Percentiles rank a stretch among this genome's conserved stretches.
These are phyloP conservation scores for Molossus molossus DNA, from an alignment of 2,797 vertebrate species.

Conservation along the genomic window DNA sequence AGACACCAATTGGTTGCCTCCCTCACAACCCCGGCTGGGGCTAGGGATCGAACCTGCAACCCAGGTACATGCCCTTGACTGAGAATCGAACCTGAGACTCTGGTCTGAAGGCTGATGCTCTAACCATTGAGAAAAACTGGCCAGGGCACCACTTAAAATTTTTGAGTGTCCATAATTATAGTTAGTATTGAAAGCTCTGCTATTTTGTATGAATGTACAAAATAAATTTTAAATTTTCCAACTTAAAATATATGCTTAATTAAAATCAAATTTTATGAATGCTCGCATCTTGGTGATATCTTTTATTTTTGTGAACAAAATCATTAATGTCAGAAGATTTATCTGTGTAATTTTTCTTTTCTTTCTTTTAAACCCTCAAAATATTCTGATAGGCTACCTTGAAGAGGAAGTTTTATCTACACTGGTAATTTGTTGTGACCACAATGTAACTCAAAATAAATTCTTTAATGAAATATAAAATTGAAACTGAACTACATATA, in stretches of 20 bases:
- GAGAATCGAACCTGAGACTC: no score
- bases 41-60: no score
- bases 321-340: slow-evolving; percentile 15
- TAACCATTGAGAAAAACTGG: no score
- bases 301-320: slow-evolving; percentile 60
- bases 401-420: slow-evolving; percentile 19
- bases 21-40: no score
- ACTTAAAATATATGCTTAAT: slow-evolving; percentile 49
- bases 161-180: not conserved
- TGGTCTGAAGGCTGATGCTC: no score
- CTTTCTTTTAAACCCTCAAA: not conserved
- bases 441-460: slow-evolving; percentile 21
- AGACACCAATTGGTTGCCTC: no score
- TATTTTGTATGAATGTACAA: not conserved
- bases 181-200: slow-evolving; percentile 8
- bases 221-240: slow-evolving; percentile 25
- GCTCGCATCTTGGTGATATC: not conserved
- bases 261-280: slow-evolving; percentile 55
- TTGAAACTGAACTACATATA: not conserved
- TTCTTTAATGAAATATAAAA: slow-evolving; percentile 44
- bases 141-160: not conserved
- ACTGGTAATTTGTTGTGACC: slow-evolving; percentile 14
- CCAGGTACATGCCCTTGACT: no score
- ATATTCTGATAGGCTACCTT: slow-evolving; percentile 47
- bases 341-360: slow-evolving; percentile 29